Base-by-base conservation (phyloP, 2,888 invertebrate genomes). In the Limulus polyphemus region DNA sequence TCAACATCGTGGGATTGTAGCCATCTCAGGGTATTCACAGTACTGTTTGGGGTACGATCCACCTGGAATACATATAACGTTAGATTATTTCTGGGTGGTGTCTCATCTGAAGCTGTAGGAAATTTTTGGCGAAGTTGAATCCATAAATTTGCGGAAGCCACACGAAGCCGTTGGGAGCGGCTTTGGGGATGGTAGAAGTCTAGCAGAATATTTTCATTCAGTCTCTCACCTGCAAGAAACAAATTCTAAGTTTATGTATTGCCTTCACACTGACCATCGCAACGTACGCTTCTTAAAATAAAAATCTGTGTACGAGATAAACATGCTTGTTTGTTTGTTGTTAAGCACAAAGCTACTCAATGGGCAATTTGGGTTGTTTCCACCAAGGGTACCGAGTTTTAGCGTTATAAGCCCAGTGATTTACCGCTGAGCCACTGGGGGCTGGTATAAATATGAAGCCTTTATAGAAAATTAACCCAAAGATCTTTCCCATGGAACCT, bases 181-280 rank as follows among this genome's bases (percentile, higher is more conserved):
- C 77, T 78, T 70, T 77, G 71, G 68, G 84, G 83, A 73, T 87
- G 83, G 61, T 87, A 83, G 79, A 92, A 92, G 77, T 91, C 90
- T 71, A 92, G 81, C 71, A 91, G 80, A 62, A 87, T 84, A 77
- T 91, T 90, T 59, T 88, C 87, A 75, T 90, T 90, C 72, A 90
- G 80, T 73, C 84, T 84, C 71, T 84, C 84, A 72, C 91, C 91
- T 91, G 81, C 49, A 77, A 75, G 74, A 74, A 68, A 70, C 62
- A 64, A 62, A n/a, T 51, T 10, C 51, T n/a, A 32, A 32, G 32
- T 32, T 32, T 32, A 32, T 2, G 13, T 50, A 14, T 50, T 14
- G 10, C 13, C 50, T 50, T 50, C n/a, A 50, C 9, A 14, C 51
- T 14, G 14, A 50, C 51, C 7, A 50, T 14, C 51, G 4, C 50